phyloP scores from a whole-genome alignment of 1,140 invertebrate species.

The Ptiloglossa arizonensis region DNA sequence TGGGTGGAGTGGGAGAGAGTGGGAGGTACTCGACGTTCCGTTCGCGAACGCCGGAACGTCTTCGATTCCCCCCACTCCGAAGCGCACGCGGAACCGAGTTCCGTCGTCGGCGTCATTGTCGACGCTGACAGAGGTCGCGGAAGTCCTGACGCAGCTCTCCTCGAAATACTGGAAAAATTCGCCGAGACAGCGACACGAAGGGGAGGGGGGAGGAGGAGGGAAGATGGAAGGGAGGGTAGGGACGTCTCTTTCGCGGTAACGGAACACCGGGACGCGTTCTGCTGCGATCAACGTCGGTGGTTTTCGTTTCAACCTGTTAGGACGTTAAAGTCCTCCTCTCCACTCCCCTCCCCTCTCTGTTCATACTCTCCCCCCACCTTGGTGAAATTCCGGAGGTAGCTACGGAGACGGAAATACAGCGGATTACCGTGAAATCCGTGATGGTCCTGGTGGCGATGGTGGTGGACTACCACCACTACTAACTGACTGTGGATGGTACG shows the following conservation, averaged over 20 bases:
- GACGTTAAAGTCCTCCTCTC: no score
- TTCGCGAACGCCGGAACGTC: no score
- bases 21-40: no score
- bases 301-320: neutral
- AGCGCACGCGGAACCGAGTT: constrained; percentile 4
- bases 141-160: constrained; percentile 24
- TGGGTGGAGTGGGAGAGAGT: no score
- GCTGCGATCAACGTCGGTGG: neutral
- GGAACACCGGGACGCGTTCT: neutral
- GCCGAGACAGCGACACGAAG: neutral
- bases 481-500: no score
- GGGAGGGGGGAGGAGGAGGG: no score
- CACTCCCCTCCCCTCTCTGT: no score
- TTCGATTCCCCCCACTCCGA: no score
- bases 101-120: constrained; percentile 10
- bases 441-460: neutral
- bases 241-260: neutral
- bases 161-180: neutral
- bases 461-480: no score
- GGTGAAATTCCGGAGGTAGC: no score
- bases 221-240: no score
- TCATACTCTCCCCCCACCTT: no score
- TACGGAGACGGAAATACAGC: neutral
- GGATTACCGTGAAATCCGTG: neutral
- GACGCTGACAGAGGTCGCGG: neutral